phyloP scores from a whole-genome alignment of 1,140 invertebrate genomes.

The Habropoda laboriosa region DNA sequence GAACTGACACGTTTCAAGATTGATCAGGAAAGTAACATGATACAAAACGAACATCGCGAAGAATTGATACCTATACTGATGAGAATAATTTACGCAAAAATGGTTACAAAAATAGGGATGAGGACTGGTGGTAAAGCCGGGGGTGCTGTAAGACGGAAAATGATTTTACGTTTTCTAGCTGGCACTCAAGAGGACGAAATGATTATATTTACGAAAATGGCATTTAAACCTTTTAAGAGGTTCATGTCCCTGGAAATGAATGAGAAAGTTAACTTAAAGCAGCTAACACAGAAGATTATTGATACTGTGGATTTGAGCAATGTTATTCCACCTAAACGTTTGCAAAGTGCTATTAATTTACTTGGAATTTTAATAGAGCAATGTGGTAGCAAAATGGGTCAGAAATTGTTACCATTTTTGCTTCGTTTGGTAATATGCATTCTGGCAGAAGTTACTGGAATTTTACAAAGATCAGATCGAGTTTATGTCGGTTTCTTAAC shows the following conservation, averaged over 20 bases:
- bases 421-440: slow-evolving; percentile 89
- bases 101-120: slow-evolving; percentile 88
- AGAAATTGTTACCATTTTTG: slow-evolving; percentile 86
- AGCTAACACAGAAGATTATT: slow-evolving; percentile 80
- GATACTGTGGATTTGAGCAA: slow-evolving; percentile 83
- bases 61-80: slow-evolving; percentile 91
- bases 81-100: slow-evolving; percentile 94
- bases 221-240: slow-evolving; percentile 88
- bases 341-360: slow-evolving; percentile 89
- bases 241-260: slow-evolving; percentile 83
- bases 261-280: slow-evolving; percentile 71
- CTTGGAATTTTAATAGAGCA: slow-evolving; percentile 92
- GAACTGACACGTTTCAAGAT: slow-evolving; percentile 91
- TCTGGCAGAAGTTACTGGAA: slow-evolving; percentile 84
- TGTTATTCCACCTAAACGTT: slow-evolving; percentile 87
- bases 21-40: slow-evolving; percentile 85
- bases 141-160: slow-evolving; percentile 86
- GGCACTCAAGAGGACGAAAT: slow-evolving; percentile 91
- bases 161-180: slow-evolving; percentile 92
- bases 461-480: slow-evolving; percentile 82
- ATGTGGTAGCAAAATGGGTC: slow-evolving; percentile 89
- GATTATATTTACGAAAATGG: slow-evolving; percentile 90
- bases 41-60: slow-evolving; percentile 88
- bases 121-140: slow-evolving; percentile 88
- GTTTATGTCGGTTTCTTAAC: slow-evolving; percentile 85